These are phyloP conservation scores for Rhodeus uyekii DNA, from an alignment of 2,797 vertebrate genomes.

Conservation along the genomic window DNA sequence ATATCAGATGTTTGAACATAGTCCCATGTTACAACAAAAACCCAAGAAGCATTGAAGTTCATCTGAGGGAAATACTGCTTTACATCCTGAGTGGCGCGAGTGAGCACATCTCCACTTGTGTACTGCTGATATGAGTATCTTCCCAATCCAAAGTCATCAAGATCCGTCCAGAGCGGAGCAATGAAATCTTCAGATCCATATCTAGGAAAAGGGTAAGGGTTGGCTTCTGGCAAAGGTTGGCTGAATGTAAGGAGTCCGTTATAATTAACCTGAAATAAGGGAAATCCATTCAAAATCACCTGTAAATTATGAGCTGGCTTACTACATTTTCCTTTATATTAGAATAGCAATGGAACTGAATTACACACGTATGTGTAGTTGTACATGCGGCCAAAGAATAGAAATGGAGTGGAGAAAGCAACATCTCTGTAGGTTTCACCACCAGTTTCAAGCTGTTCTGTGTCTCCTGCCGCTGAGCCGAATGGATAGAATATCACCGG, in stretches of 20 bases:
- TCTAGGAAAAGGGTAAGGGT: not conserved
- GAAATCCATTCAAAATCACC: not conserved
- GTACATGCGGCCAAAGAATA: not conserved
- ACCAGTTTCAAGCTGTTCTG: not conserved
- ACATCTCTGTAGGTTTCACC: accelerated
- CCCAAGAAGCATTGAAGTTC: not conserved
- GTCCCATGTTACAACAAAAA: constrained; percentile 38
- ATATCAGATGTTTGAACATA: not conserved
- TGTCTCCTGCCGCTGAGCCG: not conserved
- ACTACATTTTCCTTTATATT: not conserved
- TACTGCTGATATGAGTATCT: not conserved
- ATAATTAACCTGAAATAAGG: constrained; percentile 8
- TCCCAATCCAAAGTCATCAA: not conserved
- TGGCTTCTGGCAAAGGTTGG: not conserved
- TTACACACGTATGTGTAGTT: not conserved
- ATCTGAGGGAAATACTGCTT: not conserved
- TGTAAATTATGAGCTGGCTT: not conserved
- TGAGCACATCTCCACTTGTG: not conserved
- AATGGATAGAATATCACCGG: not conserved
- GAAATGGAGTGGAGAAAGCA: not conserved
- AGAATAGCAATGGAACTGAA: not conserved
- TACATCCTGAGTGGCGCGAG: not conserved
- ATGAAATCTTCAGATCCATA: not conserved
- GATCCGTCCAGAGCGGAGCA: not conserved
- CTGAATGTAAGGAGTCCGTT: constrained; percentile 2